Evolutionary conservation across 2,113 vertebrate genomes (phyloP).

Genomic region (Engystomops pustulosus): DNA sequence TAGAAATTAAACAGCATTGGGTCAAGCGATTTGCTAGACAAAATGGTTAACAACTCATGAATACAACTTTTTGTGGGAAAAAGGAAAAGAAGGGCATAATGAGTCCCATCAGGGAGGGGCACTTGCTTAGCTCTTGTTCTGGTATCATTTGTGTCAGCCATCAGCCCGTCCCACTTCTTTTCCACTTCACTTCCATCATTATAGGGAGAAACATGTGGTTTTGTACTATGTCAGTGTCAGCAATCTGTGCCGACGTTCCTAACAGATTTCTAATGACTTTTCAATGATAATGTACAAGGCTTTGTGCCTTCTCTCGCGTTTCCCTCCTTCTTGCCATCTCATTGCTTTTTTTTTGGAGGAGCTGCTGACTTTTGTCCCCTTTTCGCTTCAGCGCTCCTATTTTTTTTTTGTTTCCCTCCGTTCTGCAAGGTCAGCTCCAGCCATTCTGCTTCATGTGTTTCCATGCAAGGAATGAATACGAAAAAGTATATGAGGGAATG

Average conservation of each 20-base stretch:
- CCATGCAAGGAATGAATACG: not conserved
- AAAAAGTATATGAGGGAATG: conserved; percentile 16
- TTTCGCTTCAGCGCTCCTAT: conserved; percentile 61
- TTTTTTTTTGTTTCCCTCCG: conserved; percentile 47
- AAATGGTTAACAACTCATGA: conserved; percentile 83
- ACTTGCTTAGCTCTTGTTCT: conserved; percentile 54
- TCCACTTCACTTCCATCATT: conserved; percentile 76
- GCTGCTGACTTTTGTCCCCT: conserved; percentile 72
- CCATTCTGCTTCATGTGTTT: conserved; percentile 43
- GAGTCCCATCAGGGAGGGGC: conserved; percentile 51
- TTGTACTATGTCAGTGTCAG: conserved; percentile 69
- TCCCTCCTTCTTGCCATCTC: conserved; percentile 67
- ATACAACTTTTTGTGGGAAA: conserved; percentile 70
- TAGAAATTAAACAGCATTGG: conserved; percentile 71
- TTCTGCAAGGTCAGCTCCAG: conserved; percentile 54
- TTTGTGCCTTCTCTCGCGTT: conserved; percentile 68
- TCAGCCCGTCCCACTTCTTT: conserved; percentile 71
- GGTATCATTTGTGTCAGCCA: conserved; percentile 51
- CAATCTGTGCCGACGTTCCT: conserved; percentile 77
- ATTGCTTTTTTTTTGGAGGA: conserved; percentile 68
- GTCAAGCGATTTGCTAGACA: conserved; percentile 80
- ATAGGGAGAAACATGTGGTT: conserved; percentile 64
- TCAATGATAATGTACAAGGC: conserved; percentile 76
- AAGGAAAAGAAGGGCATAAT: conserved; percentile 60
- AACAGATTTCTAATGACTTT: conserved; percentile 85